phyloP scores from a whole-genome alignment of 2,797 vertebrate genomes.

The Luscinia megarhynchos region DNA sequence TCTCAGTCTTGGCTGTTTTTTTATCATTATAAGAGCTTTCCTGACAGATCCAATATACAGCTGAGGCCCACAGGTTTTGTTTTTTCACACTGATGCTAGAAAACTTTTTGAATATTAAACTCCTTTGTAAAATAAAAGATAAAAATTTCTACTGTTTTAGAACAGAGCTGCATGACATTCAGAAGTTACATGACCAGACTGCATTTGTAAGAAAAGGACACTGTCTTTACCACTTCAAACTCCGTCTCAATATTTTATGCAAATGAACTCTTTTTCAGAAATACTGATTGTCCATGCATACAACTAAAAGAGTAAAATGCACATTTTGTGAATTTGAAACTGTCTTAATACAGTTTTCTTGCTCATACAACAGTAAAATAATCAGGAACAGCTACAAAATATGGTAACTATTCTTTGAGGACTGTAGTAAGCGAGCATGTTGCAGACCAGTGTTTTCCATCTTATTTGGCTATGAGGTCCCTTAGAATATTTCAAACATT shows the following conservation, averaged over 20 bases:
- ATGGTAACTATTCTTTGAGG: background rate
- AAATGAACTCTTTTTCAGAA: background rate
- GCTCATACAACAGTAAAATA: background rate
- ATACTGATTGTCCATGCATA: background rate
- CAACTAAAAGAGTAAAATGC: background rate
- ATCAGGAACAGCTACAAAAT: background rate
- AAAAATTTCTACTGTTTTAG: background rate
- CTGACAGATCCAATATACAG: background rate
- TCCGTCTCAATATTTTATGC: background rate
- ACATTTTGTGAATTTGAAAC: background rate
- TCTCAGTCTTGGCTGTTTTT: background rate
- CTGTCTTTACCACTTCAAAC: background rate
- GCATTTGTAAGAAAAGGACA: background rate
- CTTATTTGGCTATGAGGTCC: background rate
- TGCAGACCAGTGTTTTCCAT: background rate
- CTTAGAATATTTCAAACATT: constrained; percentile 9
- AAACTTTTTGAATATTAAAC: constrained; percentile 17
- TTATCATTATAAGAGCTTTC: background rate
- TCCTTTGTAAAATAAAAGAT: background rate
- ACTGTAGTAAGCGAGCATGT: background rate
- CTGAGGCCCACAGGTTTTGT: background rate
- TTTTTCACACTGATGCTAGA: background rate
- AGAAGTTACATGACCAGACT: background rate
- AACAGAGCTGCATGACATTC: background rate
- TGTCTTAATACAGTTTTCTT: background rate